Base-by-base conservation (phyloP, 1,140 invertebrate genomes). In the Panulirus ornatus region DNA sequence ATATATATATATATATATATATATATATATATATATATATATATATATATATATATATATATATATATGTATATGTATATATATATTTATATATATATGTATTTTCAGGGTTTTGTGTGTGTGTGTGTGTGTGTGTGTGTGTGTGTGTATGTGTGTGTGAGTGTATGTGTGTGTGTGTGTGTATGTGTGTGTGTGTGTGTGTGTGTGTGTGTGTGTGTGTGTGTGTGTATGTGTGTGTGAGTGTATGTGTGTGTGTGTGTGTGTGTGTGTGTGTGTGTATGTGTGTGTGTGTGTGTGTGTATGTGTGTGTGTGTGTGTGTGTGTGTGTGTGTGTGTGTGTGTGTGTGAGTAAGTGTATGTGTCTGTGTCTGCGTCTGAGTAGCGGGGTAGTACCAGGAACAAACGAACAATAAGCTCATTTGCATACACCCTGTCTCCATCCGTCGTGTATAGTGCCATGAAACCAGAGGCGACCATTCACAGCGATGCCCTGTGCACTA, bases 21-120 rank as follows among this genome's bases (percentile, higher is more conserved):
- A 71, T 79, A 81, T 81, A 81, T 81, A 81, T 81, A 47, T 81
- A 81, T 81, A 81, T 81, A 81, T 81, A 81, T 81, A 79, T 81
- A 81, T 81, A 81, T 81, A 81, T 81, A 81, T 81, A 81, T 81
- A 81, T 81, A 81, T 51, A 81, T 83, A 30, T 83, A 30, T 79
- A 42, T 79, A 42, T 51, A 16, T 54, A 42, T 51, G 40, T 79
- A 42, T 5, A 42, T 79, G 6, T 34, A 42, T 79, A 42, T 5
- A 42, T 79, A 42, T 51, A 42, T 79, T 22, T 79, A 42, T 51
- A 42, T 44, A 36, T 78, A 36, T 78, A 11, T 44, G 38, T 78
- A 36, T 44, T 16, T 79, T n/a, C 51, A 42, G 44, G 40, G 16
- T 22, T 79, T 22, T 78, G 44, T 44, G 38, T 44, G 44, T 44